Evolutionary conservation across 2,113 vertebrate species (phyloP), one percentile per base, ranked within the genome.

Genomic region (Desmodus rotundus): DNA sequence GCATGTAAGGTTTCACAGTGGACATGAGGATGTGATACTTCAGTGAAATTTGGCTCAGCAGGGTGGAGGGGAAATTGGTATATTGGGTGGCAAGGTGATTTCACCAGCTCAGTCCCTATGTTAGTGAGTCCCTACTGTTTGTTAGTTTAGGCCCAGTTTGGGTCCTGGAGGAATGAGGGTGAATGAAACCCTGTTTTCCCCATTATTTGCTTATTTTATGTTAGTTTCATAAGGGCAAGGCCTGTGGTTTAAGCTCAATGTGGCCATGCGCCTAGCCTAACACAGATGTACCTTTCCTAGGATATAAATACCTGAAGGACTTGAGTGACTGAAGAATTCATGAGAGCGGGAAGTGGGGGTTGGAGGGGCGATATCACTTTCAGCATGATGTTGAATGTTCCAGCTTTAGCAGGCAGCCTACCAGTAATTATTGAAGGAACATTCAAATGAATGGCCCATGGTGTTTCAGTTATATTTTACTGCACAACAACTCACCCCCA

Each of bases 21-120:
- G 65, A 50, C 0, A 0, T 38, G 38, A 91, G 28, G 56, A 36
- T 0, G 0, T 38, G 70, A 52, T 11, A 41, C 33, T 65, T 3
- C 11, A 81, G 89, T 50, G 61, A 38, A 50, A 10, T 50, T 74
- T 31, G 52, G 15, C 68, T 56, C n/a, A 19, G 15, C 13, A 2
- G 28, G 8, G n/a, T 43, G 33, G 41, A 28, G 6, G 67, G 76
- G 45, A 47, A 15, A 24, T 83, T 56, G 56, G 67, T 9, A 2
- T 45, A 1, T 36, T 87, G 41, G 36, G 33, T 68, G 38, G 50
- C 36, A 58, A 11, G 19, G 58, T 2, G 56, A 67, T 56, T 67
- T 82, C 33, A 36, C 41, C 20, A 31, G 70, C 24, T 65, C 9
- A 36, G 43, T 65, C 31, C 16, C 54, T 2, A 0, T 7, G 14